A percentile compares a stretch with the other conserved stretches of the same genome.
Conservation (phyloP, 2,113 vertebrate genomes). For the Trematocara variabile region DNA sequence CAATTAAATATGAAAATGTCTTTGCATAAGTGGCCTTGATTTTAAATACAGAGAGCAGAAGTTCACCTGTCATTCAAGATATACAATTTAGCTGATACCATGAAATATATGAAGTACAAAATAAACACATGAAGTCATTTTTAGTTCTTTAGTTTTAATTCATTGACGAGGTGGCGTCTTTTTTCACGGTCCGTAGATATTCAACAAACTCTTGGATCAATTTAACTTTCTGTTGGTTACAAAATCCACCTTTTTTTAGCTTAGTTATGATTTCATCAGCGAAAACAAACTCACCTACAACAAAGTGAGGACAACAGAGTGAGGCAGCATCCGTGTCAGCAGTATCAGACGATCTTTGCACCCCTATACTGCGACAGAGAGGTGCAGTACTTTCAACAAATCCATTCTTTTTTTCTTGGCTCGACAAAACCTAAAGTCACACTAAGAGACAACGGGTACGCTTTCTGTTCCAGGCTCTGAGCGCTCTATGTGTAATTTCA, state of each 20-base stretch:
- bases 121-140: not conserved
- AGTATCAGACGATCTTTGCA: not conserved
- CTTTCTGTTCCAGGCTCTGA: not conserved
- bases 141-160: not conserved
- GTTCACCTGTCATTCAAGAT: not conserved
- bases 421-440: not conserved
- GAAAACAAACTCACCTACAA: fast-evolving
- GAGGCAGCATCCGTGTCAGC: fast-evolving
- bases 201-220: fast-evolving
- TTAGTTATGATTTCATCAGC: not conserved
- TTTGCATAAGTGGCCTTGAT: not conserved
- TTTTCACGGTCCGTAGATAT: fast-evolving
- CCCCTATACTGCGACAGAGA: not conserved
- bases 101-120: not conserved
- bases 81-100: not conserved
- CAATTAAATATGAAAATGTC: not conserved
- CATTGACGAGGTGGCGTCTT: not conserved
- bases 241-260: not conserved
- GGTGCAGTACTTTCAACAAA: not conserved
- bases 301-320: not conserved
- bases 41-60: not conserved
- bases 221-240: not conserved
- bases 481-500: not conserved
- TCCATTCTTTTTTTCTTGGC: not conserved
- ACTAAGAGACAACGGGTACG: fast-evolving